A percentile compares a stretch with the other conserved stretches of the same genome.
Conservation (phyloP, 2,888 invertebrate species). For the Blera fallax region DNA sequence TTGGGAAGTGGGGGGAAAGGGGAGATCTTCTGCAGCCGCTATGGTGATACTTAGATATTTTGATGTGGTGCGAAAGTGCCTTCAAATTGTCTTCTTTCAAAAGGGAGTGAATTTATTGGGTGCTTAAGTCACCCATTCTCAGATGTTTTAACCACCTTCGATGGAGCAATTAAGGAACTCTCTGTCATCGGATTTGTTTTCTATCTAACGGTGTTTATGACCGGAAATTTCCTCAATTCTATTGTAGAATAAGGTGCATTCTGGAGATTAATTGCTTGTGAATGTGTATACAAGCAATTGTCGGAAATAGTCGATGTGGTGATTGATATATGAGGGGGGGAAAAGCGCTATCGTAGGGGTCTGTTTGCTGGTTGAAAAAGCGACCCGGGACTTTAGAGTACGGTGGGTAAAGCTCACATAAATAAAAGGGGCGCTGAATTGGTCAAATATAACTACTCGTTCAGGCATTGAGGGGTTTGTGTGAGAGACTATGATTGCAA, state of each 20-base stretch:
- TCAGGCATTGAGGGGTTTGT: too few species aligned
- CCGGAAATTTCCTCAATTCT: constrained; percentile 49
- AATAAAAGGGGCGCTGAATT: too few species aligned
- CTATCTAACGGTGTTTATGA: constrained; percentile 21
- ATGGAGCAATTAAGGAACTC: constrained; percentile 63
- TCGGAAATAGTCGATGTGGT: not conserved
- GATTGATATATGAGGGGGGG: not conserved
- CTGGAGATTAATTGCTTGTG: constrained; percentile 24
- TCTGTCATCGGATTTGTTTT: constrained; percentile 59
- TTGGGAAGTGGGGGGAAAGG: not conserved
- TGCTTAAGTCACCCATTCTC: constrained; percentile 48
- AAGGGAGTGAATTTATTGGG: constrained; percentile 58
- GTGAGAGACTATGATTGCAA: too few species aligned
- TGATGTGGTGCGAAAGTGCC: constrained; percentile 69
- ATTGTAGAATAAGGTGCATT: constrained; percentile 22
- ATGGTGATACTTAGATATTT: constrained; percentile 46
- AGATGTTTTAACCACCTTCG: constrained; percentile 23
- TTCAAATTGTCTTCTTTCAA: constrained; percentile 60
- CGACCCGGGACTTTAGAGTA: too few species aligned
- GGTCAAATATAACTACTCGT: too few species aligned
- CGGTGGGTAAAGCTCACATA: too few species aligned
- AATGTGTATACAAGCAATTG: constrained; percentile 10
- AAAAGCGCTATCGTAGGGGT: too few species aligned
- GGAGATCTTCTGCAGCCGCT: not conserved
- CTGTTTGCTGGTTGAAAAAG: too few species aligned